A percentile compares a stretch with the other conserved stretches of the same genome.
Conservation (phyloP, 2,888 invertebrate species). For the Apotomis capreana region DNA sequence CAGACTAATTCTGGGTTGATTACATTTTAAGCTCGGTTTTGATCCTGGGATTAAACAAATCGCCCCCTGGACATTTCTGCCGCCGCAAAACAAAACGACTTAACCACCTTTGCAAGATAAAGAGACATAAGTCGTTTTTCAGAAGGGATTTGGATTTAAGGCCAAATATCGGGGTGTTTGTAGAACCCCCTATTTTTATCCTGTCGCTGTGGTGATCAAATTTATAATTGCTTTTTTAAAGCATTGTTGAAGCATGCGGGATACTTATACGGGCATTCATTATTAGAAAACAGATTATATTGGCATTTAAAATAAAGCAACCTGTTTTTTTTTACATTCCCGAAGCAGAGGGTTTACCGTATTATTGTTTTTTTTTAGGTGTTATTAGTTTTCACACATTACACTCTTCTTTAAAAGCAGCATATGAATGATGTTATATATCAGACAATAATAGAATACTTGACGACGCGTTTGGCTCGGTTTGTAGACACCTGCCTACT, state of each 20-base stretch:
- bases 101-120: not conserved
- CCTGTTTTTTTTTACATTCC: too few species aligned
- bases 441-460: too few species aligned
- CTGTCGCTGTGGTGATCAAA: slow-evolving; percentile 11
- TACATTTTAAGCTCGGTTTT: slow-evolving; percentile 37
- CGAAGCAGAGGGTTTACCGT: too few species aligned
- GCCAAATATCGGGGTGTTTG: not conserved
- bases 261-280: not conserved
- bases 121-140: not conserved
- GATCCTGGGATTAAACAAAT: slow-evolving; percentile 35
- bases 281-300: too few species aligned
- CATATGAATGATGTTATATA: too few species aligned
- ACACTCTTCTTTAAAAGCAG: too few species aligned
- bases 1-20: slow-evolving; percentile 28
- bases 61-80: slow-evolving; percentile 21
- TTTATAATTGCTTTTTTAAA: slow-evolving; percentile 25
- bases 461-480: too few species aligned
- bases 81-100: not conserved
- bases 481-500: too few species aligned
- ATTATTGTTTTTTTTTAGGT: too few species aligned
- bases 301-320: too few species aligned
- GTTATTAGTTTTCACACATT: too few species aligned
- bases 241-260: not conserved
- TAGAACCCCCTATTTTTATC: not conserved
- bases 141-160: not conserved